Evolutionary conservation across 2,888 invertebrate species (phyloP).

Genomic region (Isotomurus palustris): DNA sequence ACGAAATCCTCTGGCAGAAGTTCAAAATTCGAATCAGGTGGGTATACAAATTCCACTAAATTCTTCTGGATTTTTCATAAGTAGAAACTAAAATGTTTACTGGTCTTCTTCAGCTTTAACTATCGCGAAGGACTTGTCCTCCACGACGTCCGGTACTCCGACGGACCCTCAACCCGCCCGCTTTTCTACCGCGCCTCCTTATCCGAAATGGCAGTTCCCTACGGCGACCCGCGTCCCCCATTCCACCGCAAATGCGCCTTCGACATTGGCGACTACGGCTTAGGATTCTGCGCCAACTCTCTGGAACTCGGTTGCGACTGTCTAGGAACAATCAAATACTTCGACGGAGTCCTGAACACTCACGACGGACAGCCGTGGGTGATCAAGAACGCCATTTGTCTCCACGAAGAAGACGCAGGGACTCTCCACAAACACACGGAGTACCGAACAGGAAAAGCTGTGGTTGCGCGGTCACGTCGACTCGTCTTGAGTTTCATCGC

Average conservation of each 20-base stretch:
- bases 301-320: conserved; percentile 35
- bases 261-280: conserved; percentile 31
- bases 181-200: conserved; percentile 36
- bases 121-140: conserved; percentile 40
- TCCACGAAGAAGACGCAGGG: conserved; percentile 43
- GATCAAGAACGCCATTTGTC: conserved; percentile 40
- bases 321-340: conserved; percentile 33
- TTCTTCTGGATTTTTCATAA: neutral
- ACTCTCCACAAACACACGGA: conserved; percentile 39
- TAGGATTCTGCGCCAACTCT: conserved; percentile 36
- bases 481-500: conserved; percentile 38
- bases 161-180: conserved; percentile 26
- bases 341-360: conserved; percentile 31
- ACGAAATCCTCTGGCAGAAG: conserved; percentile 39
- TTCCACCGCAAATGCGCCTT: conserved; percentile 39
- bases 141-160: conserved; percentile 36
- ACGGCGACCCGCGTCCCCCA: conserved; percentile 41
- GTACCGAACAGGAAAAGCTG: conserved; percentile 33
- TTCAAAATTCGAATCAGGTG: conserved; percentile 32
- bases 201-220: conserved; percentile 40
- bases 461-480: conserved; percentile 23
- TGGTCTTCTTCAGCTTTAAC: conserved; percentile 27
- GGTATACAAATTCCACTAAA: neutral
- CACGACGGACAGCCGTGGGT: conserved; percentile 25
- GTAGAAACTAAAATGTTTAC: neutral